These are phyloP conservation scores for Hemiscyllium ocellatum DNA, from an alignment of 2,113 vertebrate genomes.

Conservation along the genomic window DNA sequence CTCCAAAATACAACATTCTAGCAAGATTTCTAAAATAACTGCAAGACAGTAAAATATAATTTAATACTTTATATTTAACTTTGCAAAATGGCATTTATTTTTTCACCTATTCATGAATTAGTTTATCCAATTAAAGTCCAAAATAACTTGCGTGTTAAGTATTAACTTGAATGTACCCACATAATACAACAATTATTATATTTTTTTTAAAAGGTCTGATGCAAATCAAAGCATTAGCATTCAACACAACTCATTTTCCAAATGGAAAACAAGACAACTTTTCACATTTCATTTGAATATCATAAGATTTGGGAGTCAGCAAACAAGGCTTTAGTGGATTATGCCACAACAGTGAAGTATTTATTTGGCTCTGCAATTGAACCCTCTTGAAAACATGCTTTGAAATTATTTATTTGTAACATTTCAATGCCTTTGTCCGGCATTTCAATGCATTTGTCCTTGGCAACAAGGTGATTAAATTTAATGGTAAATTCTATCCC, in stretches of 20 bases:
- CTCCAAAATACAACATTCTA: neutral
- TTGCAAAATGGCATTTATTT: neutral
- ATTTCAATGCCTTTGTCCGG: neutral
- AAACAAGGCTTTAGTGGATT: neutral
- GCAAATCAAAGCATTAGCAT: neutral
- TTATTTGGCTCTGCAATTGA: neutral
- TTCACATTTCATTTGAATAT: neutral
- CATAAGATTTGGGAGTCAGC: neutral
- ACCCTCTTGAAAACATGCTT: neutral
- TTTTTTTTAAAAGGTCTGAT: neutral
- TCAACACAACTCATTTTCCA: neutral
- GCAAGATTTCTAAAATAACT: constrained; percentile 10
- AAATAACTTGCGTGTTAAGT: neutral
- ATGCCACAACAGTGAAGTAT: neutral
- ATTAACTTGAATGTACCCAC: neutral
- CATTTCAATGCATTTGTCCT: neutral
- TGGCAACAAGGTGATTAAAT: neutral
- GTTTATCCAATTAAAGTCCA: neutral
- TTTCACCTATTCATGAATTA: neutral
- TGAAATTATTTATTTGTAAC: neutral
- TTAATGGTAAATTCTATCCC: neutral
- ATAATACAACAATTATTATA: neutral
- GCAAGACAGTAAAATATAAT: neutral
- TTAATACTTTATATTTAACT: neutral
- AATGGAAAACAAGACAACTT: neutral